Conservation (phyloP, 2,888 invertebrate species). For the Tuta absoluta region DNA sequence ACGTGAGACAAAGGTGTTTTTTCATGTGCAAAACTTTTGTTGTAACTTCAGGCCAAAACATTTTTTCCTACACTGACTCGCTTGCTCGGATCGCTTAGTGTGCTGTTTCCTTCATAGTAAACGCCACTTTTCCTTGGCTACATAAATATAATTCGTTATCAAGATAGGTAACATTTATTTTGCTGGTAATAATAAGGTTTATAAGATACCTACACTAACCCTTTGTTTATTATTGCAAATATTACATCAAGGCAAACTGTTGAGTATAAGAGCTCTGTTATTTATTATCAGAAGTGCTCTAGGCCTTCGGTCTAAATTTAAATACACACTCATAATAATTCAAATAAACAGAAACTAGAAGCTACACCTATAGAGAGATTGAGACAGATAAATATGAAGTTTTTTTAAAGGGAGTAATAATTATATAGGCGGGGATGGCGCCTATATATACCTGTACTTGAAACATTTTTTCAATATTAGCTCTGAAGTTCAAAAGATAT, state of each 20-base stretch:
- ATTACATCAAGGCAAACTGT: conserved; percentile 14
- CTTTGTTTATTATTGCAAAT: conserved; percentile 4
- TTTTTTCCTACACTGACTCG: no score
- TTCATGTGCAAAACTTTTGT: no score
- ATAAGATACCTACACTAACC: conserved; percentile 1
- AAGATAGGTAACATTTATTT: not conserved
- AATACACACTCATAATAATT: conserved; percentile 4
- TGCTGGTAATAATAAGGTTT: conserved; percentile 1
- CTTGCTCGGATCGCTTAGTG: no score
- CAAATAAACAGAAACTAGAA: not conserved
- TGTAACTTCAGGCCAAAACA: no score
- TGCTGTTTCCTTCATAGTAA: not conserved
- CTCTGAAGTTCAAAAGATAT: no score
- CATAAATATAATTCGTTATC: not conserved
- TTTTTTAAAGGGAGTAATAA: no score
- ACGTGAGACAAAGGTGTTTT: no score
- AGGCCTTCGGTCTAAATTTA: conserved; percentile 12
- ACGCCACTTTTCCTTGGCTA: not conserved
- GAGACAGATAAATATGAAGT: no score
- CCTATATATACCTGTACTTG: no score
- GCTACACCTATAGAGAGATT: not conserved
- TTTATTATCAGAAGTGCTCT: conserved; percentile 14
- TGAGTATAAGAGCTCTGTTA: not conserved
- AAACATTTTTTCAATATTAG: no score
- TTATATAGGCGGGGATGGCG: no score